These are phyloP conservation scores for Hippasteria phrygiana DNA, from an alignment of 53 echinoderm and acorn worm genomes.

Conservation along the genomic window DNA sequence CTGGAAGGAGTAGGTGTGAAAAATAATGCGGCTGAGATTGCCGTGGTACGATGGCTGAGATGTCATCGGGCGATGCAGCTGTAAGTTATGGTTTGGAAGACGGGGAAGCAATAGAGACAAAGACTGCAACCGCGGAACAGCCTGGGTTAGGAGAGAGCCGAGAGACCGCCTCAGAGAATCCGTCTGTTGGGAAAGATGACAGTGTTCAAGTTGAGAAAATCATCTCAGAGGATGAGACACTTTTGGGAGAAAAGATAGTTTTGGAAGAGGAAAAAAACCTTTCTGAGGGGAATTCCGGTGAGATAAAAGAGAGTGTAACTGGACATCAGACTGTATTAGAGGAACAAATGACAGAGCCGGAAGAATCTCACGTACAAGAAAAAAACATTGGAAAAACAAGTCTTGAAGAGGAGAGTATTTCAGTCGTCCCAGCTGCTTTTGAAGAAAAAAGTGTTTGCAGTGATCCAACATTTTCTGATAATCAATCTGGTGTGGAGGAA, in stretches of 20 bases:
- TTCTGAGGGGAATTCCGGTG: background rate
- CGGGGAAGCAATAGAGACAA: background rate
- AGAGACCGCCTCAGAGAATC: too few relatives aligned
- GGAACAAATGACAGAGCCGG: background rate
- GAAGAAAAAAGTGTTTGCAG: background rate
- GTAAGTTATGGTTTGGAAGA: background rate
- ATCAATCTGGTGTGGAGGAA: background rate
- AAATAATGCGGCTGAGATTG: background rate
- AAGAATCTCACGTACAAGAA: background rate
- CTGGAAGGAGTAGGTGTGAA: too few relatives aligned
- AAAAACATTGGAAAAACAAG: background rate
- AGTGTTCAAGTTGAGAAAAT: background rate
- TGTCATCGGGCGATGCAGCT: background rate
- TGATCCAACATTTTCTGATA: background rate
- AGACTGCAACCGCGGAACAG: background rate
- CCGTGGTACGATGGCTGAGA: background rate
- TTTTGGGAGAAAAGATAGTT: background rate
- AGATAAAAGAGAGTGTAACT: background rate
- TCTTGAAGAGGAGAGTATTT: background rate
- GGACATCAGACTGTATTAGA: background rate
- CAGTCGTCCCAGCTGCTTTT: background rate
- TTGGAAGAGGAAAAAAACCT: conserved; percentile 5
- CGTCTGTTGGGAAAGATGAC: background rate
- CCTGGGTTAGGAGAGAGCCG: background rate
- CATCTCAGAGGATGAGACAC: background rate